Conservation (phyloP, 1,140 invertebrate species). For the Neelides sp. region DNA sequence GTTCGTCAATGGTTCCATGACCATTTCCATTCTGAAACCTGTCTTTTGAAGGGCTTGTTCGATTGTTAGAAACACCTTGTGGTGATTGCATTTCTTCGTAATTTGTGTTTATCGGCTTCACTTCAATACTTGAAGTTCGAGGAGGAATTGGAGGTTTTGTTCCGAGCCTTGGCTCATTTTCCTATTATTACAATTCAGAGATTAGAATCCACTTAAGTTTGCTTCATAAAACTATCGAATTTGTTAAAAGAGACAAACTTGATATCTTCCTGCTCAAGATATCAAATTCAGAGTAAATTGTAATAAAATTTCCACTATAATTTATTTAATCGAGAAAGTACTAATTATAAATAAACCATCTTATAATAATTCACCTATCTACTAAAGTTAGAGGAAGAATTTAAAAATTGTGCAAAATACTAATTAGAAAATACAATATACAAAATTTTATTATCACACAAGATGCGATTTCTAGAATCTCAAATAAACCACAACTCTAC, state of each 20-base stretch:
- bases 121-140: conserved; percentile 22
- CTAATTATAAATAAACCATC: not conserved
- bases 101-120: not conserved
- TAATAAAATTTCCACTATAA: not conserved
- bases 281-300: not conserved
- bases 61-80: not conserved
- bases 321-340: not conserved
- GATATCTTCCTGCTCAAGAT: not conserved
- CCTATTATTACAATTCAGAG: not conserved
- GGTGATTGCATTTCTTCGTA: not conserved
- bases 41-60: conserved; percentile 3
- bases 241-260: not conserved
- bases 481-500: not conserved
- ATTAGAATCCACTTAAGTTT: not conserved
- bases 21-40: conserved; percentile 12
- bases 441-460: not conserved
- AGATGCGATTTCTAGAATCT: not conserved
- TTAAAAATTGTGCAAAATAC: conserved; percentile 7
- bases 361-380: not conserved
- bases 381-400: not conserved
- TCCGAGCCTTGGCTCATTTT: conserved; percentile 8
- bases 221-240: not conserved
- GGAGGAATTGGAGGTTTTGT: conserved; percentile 30
- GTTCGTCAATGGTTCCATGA: conserved; percentile 10
- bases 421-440: conserved; percentile 3